Percentiles rank a stretch among this genome's conserved stretches.
These are phyloP conservation scores for Lordiphosa andalusiaca DNA, from an alignment of 2,888 invertebrate species.

Conservation along the genomic window DNA sequence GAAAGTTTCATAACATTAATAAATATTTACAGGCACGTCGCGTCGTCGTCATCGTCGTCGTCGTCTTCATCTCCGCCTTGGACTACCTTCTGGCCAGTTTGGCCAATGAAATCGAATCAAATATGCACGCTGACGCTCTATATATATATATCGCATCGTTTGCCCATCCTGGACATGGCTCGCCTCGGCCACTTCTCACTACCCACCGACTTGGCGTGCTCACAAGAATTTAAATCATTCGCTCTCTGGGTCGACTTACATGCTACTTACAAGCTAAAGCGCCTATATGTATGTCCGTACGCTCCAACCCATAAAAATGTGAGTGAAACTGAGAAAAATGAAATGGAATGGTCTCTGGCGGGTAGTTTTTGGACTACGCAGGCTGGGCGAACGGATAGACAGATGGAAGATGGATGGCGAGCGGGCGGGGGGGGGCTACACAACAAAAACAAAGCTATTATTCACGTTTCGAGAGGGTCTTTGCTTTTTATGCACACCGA, in stretches of 20 bases:
- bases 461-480: constrained; percentile 45
- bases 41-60: constrained; percentile 45
- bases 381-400: constrained; percentile 28
- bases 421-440: constrained; percentile 3
- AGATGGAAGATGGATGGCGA: constrained; percentile 58
- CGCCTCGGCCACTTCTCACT: constrained; percentile 4
- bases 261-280: constrained; percentile 71
- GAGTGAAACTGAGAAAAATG: constrained; percentile 5
- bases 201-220: constrained; percentile 59
- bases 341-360: constrained; percentile 66
- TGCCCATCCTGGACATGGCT: background rate
- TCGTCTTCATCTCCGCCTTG: constrained; percentile 27
- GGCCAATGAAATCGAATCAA: constrained; percentile 74
- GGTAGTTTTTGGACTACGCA: constrained; percentile 56
- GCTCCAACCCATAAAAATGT: constrained; percentile 20
- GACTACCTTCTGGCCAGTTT: constrained; percentile 20
- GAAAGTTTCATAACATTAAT: constrained; percentile 61
- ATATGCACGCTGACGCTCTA: constrained; percentile 69
- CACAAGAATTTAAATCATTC: constrained; percentile 73
- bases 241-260: constrained; percentile 58
- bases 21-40: constrained; percentile 75
- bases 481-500: constrained; percentile 77
- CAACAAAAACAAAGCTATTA: constrained; percentile 70
- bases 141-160: constrained; percentile 42
- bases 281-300: constrained; percentile 60